These are phyloP conservation scores for Liasis olivaceus DNA, from an alignment of 2,797 vertebrate species.

Conservation along the genomic window DNA sequence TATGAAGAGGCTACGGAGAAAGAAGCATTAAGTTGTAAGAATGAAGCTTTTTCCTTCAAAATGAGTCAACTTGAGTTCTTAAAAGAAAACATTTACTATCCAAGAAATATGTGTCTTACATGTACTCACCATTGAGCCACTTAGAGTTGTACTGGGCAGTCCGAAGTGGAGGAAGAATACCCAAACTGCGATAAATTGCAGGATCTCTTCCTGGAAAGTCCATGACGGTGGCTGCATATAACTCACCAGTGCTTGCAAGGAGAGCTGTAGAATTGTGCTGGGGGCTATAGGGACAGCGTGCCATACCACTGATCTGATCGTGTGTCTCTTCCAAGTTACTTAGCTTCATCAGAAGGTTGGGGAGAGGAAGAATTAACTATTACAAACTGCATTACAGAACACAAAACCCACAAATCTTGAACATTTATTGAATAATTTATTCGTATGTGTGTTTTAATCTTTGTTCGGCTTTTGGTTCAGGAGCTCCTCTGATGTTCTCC, in stretches of 20 bases:
- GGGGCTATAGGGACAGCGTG: constrained; percentile 95
- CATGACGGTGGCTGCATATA: constrained; percentile 97
- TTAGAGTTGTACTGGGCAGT: constrained; percentile 99
- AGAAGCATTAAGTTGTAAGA: neutral
- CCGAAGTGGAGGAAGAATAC: constrained; percentile 89
- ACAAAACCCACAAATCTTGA: neutral
- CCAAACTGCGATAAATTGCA: constrained; percentile 95
- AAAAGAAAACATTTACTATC: neutral
- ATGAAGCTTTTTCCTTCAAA: neutral
- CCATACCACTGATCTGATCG: constrained; percentile 97
- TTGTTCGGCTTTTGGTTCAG: neutral
- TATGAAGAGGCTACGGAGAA: neutral
- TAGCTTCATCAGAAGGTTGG: constrained; percentile 73
- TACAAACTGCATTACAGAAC: constrained; percentile 3
- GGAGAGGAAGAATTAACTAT: constrained; percentile 22
- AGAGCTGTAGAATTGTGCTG: constrained; percentile 97
- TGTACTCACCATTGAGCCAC: constrained; percentile 91
- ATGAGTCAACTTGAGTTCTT: neutral
- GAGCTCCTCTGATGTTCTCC: neutral
- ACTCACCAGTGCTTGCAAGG: constrained; percentile 91
- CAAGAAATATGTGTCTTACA: neutral
- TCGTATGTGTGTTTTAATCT: neutral
- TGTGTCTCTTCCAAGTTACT: constrained; percentile 93
- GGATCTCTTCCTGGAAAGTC: constrained; percentile 97
- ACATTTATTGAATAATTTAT: neutral